Evolutionary conservation across 1,140 invertebrate species (phyloP).

Genomic region (Drosophila biarmipes): DNA sequence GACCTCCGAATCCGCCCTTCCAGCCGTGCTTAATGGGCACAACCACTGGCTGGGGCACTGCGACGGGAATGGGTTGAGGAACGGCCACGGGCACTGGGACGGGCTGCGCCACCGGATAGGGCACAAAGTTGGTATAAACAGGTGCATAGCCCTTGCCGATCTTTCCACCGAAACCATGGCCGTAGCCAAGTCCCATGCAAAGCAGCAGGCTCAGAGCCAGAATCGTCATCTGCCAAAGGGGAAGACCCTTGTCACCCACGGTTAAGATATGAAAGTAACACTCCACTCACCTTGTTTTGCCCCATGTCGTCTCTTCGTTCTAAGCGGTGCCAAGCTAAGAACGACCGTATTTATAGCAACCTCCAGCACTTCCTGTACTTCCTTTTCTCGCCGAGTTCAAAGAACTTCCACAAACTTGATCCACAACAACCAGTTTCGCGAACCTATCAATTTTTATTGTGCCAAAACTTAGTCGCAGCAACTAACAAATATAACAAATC

Average conservation of each 20-base stretch:
- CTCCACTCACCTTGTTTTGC: constrained; percentile 50
- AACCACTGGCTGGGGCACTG: constrained; percentile 45
- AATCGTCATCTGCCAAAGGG: constrained; percentile 23
- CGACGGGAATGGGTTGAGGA: constrained; percentile 54
- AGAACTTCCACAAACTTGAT: constrained; percentile 57
- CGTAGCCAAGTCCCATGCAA: constrained; percentile 12
- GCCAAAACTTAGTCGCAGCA: constrained; percentile 59
- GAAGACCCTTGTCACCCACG: background rate
- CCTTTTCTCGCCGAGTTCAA: constrained; percentile 67
- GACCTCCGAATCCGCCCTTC: constrained; percentile 45
- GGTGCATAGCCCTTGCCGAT: constrained; percentile 49
- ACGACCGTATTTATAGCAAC: constrained; percentile 61
- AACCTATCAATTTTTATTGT: constrained; percentile 43
- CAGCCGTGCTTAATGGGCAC: constrained; percentile 55
- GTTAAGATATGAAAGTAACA: background rate
- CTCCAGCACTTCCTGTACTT: constrained; percentile 64
- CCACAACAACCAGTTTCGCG: constrained; percentile 61
- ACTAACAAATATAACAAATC: constrained; percentile 62
- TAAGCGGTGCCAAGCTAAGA: constrained; percentile 35
- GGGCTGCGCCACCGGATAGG: constrained; percentile 63
- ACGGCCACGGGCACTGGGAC: constrained; percentile 54
- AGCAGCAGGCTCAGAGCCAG: constrained; percentile 27
- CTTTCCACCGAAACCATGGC: constrained; percentile 65
- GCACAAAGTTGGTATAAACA: constrained; percentile 49
- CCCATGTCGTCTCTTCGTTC: constrained; percentile 51